These are phyloP conservation scores for Hypena proboscidalis DNA, from an alignment of 2,888 invertebrate genomes.

Conservation along the genomic window DNA sequence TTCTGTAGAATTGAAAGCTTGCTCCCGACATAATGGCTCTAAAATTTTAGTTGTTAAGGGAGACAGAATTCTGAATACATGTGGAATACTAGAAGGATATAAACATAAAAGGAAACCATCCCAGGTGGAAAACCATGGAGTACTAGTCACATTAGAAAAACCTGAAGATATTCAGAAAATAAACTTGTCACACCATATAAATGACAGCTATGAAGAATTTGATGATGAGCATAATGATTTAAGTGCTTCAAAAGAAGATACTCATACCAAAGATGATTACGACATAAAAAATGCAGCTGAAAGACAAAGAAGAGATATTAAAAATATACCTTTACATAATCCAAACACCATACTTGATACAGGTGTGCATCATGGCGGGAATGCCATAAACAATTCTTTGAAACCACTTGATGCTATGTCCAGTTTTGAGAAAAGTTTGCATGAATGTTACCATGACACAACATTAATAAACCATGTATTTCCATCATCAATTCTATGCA, in stretches of 20 bases:
- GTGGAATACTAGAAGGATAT: slow-evolving; percentile 90
- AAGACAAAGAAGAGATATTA: slow-evolving; percentile 63
- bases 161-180: slow-evolving; percentile 49
- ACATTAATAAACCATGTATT: slow-evolving; percentile 90
- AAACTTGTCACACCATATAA: slow-evolving; percentile 6
- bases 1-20: slow-evolving; percentile 90
- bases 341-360: slow-evolving; percentile 87
- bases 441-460: slow-evolving; percentile 91
- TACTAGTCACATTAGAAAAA: slow-evolving; percentile 75
- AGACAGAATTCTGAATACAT: slow-evolving; percentile 90
- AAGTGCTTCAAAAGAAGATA: slow-evolving; percentile 5
- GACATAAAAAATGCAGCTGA: slow-evolving; percentile 23
- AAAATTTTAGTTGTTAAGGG: slow-evolving; percentile 93
- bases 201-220: slow-evolving; percentile 5
- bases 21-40: slow-evolving; percentile 92
- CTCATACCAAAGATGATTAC: slow-evolving; percentile 13
- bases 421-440: slow-evolving; percentile 91
- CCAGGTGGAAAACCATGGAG: slow-evolving; percentile 85
- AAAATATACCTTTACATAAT: slow-evolving; percentile 64
- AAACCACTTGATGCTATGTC: slow-evolving; percentile 88
- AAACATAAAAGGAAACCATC: slow-evolving; percentile 87
- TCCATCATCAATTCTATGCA: slow-evolving; percentile 88
- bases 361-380: slow-evolving; percentile 92
- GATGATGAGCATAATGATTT: slow-evolving; percentile 8
- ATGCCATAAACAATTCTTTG: slow-evolving; percentile 85